Percentiles rank a stretch among this genome's conserved stretches.
These are phyloP conservation scores for Xiphophorus maculatus DNA, from an alignment of 2,113 vertebrate species.

Conservation along the genomic window DNA sequence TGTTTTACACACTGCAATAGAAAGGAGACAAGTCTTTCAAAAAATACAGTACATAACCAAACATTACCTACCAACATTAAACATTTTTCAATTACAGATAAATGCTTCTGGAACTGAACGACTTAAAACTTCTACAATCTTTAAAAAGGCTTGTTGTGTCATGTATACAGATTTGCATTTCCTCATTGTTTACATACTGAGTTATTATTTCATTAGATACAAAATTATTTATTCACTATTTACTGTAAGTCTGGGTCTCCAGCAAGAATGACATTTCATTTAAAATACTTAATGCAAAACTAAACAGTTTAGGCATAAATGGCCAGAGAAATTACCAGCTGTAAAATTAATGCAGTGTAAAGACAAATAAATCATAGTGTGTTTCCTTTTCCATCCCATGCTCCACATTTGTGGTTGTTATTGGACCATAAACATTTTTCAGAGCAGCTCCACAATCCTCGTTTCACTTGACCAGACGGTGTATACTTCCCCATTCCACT, in stretches of 20 bases:
- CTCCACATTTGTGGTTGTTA: not conserved
- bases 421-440: not conserved
- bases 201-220: not conserved
- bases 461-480: not conserved
- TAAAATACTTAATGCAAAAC: not conserved
- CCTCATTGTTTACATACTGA: no score
- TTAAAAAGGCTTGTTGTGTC: no score
- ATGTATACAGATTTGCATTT: no score
- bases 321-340: not conserved
- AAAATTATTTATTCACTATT: not conserved
- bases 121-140: not conserved
- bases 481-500: not conserved
- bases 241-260: not conserved
- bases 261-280: not conserved
- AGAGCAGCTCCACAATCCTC: not conserved
- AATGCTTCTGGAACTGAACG: not conserved
- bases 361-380: not conserved
- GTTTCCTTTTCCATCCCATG: not conserved
- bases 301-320: not conserved
- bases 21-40: slow-evolving; percentile 26
- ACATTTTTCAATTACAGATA: not conserved
- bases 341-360: not conserved
- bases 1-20: slow-evolving; percentile 55
- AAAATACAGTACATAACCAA: not conserved
- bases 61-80: not conserved